phyloP scores from a whole-genome alignment of 2,113 vertebrate species.

The Noctilio leporinus region DNA sequence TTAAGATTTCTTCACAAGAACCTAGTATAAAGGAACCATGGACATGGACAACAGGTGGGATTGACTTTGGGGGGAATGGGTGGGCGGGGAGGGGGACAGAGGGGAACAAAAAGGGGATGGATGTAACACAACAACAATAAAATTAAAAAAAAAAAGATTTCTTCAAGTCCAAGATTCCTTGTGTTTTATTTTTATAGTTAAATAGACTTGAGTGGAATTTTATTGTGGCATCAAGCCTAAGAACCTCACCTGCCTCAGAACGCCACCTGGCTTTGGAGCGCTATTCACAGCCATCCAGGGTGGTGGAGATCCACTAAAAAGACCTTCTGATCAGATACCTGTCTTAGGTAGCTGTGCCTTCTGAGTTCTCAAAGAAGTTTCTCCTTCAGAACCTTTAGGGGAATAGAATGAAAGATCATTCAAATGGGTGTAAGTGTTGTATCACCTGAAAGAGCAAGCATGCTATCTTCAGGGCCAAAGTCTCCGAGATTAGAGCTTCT shows the following conservation, averaged over 20 bases:
- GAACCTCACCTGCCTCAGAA: neutral
- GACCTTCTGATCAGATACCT: neutral
- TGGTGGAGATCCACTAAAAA: neutral
- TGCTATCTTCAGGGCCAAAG: neutral
- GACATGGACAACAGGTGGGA: no score
- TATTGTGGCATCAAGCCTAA: neutral
- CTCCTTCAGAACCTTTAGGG: neutral
- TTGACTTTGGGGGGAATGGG: no score
- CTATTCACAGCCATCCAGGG: neutral
- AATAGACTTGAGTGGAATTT: neutral
- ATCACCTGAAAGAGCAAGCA: neutral
- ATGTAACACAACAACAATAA: no score
- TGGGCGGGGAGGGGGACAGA: no score
- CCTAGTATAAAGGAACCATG: no score
- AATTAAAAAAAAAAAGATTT: neutral
- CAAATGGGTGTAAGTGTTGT: neutral
- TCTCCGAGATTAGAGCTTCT: neutral
- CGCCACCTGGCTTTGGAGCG: neutral
- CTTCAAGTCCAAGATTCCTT: neutral
- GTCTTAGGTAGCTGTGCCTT: neutral
- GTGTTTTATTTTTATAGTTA: neutral
- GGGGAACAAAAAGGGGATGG: no score
- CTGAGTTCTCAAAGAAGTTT: neutral
- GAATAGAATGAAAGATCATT: neutral
- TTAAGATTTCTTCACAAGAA: neutral